A percentile compares a stretch with the other conserved stretches of the same genome.
Conservation (phyloP, 2,797 vertebrate genomes). For the Coregonus sp. region DNA sequence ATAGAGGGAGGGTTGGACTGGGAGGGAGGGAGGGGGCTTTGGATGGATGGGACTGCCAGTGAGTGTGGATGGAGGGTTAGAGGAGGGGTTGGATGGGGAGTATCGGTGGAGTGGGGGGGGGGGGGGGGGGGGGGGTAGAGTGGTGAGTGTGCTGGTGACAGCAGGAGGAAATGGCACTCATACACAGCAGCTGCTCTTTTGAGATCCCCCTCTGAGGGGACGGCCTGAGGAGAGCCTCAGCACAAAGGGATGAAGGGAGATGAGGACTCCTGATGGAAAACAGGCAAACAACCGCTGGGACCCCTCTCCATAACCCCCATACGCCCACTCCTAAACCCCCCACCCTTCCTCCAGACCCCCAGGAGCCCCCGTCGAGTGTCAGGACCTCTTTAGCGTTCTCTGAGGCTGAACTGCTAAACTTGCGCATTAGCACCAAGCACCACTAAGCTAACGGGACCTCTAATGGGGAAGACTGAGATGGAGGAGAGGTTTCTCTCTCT, state of each 20-base stretch:
- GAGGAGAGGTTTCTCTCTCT: constrained; percentile 10
- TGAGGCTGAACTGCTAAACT: constrained; percentile 82
- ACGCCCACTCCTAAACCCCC: not conserved
- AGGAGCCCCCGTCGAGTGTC: constrained; percentile 77
- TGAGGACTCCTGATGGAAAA: constrained; percentile 85
- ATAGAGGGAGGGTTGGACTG: constrained; percentile 57
- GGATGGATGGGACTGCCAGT: constrained; percentile 1
- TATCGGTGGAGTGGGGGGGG: not conserved
- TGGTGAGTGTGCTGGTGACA: constrained; percentile 72
- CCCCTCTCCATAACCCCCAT: constrained; percentile 59
- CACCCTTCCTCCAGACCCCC: constrained; percentile 66
- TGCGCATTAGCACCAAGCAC: constrained; percentile 81
- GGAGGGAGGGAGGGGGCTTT: constrained; percentile 51
- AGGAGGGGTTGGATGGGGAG: not conserved
- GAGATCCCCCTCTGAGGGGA: constrained; percentile 81
- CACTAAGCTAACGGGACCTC: constrained; percentile 64
- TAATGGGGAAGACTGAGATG: constrained; percentile 67
- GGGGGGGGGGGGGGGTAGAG: not conserved
- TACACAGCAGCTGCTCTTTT: constrained; percentile 87
- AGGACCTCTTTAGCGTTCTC: constrained; percentile 85
- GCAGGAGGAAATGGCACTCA: constrained; percentile 85
- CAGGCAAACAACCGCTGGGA: constrained; percentile 85
- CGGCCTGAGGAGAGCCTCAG: constrained; percentile 75
- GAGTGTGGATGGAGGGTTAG: not conserved
- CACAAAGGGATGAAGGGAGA: constrained; percentile 89